Percentiles rank a stretch among this genome's conserved stretches.
These are phyloP conservation scores for Pelusios castaneus DNA, from an alignment of 2,113 vertebrate species.

Conservation along the genomic window DNA sequence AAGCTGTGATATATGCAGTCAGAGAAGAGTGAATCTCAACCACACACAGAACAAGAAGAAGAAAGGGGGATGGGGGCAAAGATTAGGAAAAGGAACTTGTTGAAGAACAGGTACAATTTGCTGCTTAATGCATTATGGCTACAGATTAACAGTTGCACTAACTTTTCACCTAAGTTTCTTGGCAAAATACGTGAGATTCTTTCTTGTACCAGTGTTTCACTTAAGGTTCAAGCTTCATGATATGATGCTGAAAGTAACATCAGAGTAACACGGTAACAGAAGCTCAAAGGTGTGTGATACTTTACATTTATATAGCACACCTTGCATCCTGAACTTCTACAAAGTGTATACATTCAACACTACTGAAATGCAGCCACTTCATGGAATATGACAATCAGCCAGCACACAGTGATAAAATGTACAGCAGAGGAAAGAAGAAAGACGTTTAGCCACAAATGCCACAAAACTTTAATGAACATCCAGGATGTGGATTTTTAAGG, in stretches of 20 bases:
- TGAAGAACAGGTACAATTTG: rapidly evolving
- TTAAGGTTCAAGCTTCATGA: neutral
- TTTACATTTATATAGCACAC: neutral
- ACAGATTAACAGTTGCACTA: neutral
- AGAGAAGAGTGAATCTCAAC: neutral
- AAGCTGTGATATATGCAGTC: neutral
- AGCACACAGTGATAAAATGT: neutral
- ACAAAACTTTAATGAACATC: rapidly evolving
- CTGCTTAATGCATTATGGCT: neutral
- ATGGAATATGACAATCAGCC: neutral
- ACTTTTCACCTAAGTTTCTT: neutral
- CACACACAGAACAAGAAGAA: neutral
- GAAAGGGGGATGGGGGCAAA: neutral
- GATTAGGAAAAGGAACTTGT: rapidly evolving
- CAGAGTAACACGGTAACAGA: neutral
- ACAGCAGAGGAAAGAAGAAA: neutral
- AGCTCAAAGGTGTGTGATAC: neutral
- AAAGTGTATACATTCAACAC: neutral
- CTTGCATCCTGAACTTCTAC: neutral
- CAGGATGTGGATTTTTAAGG: rapidly evolving
- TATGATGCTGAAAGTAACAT: neutral
- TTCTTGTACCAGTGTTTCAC: neutral
- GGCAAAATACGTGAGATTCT: neutral
- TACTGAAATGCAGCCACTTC: neutral
- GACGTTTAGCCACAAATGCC: neutral